Evolutionary conservation across 1,140 invertebrate species (phyloP), one percentile per base, ranked within the genome.

Genomic region (Bombus soroeensis): DNA sequence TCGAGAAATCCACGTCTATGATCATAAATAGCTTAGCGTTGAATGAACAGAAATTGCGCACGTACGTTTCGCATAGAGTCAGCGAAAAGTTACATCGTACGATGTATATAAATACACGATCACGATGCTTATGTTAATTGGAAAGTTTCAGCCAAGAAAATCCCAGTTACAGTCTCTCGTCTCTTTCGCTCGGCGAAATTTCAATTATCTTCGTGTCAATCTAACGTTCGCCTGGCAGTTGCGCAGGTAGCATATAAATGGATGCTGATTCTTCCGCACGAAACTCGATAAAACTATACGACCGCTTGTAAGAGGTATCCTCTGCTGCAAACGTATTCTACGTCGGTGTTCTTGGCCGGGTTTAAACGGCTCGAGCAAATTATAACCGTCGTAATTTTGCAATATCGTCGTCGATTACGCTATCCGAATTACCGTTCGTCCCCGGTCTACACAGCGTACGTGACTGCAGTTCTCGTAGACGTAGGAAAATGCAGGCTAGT

Each of bases 401-500:
- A 66, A 59, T 43, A 75, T 37, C 47, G 28, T 43, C 22, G 39
- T 79, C 78, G 73, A 82, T 80, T 82, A 76, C 80, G 79, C 57
- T 47, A 66, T 47, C 43, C 53, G 53, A 78, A 85, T 77, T 43
- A 72, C 64, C 59, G 75, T 64, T 75, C 73, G 66, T 39, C 59
- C 28, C 28, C 28, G 9, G 59, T 62, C 59, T 62, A n/a, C 59
- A 10, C 59, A n/a, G 28, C 25, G 68, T 34, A 87, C 79, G 72
- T 47, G 59, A 53, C 68, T 43, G 64, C 37, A 3, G 43, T 15
- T 12, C 6, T 47, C 66, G 34, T 62, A 28, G 72, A 5, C 41
- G 75, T 72, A 77, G 39, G 86, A 87, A 79, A 86, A 39, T 73
- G 79, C n/a, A 78, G 70, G 82, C 71, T 77, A 2, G 22, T 77